Conservation (phyloP, 2,888 invertebrate species). For the Tiliacea citrago region DNA sequence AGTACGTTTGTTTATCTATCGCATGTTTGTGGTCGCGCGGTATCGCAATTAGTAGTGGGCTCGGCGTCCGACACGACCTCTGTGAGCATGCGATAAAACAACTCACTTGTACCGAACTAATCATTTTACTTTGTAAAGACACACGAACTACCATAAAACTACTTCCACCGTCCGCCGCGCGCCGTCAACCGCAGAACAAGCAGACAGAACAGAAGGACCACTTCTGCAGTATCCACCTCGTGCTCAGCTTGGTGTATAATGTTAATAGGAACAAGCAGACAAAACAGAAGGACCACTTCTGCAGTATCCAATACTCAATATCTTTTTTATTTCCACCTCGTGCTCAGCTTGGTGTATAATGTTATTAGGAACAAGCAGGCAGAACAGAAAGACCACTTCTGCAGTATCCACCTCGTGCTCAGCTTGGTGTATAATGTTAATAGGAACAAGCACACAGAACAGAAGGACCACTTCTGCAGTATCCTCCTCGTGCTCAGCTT, state of each 20-base stretch:
- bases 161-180: not conserved
- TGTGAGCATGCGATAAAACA: conserved; percentile 42
- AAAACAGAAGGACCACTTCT: no score
- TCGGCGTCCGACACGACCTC: not conserved
- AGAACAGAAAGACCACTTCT: no score
- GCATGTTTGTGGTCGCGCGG: not conserved
- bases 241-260: not conserved
- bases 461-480: conserved; percentile 21
- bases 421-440: no score
- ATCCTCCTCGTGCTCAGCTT: not conserved
- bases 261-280: not conserved
- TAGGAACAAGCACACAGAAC: not conserved
- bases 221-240: not conserved
- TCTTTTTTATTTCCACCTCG: no score
- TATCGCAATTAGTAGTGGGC: not conserved
- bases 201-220: conserved; percentile 16
- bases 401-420: no score
- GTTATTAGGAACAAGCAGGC: not conserved
- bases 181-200: not conserved
- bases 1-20: not conserved
- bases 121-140: conserved; percentile 46
- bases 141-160: conserved; percentile 14
- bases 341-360: no score
- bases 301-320: no score
- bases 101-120: conserved; percentile 37